These are phyloP conservation scores for Lysandra coridon DNA, from an alignment of 2,888 invertebrate genomes.

Conservation along the genomic window DNA sequence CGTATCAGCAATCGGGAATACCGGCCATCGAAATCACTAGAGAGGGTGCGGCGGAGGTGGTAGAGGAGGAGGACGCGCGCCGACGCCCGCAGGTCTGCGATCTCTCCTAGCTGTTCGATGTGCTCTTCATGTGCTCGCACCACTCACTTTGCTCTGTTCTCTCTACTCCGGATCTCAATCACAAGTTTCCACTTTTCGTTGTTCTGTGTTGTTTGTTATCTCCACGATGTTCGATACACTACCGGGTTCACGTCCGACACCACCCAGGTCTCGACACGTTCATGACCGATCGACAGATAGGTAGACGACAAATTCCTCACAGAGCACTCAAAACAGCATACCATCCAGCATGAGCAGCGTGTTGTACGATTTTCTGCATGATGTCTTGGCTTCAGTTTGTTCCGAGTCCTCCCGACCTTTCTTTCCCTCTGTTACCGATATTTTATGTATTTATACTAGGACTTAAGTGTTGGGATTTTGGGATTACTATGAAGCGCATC, in stretches of 20 bases:
- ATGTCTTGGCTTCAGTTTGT: slow-evolving; percentile 77
- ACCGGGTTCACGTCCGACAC: slow-evolving; percentile 58
- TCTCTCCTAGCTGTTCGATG: slow-evolving; percentile 76
- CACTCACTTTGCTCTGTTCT: slow-evolving; percentile 74
- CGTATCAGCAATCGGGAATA: slow-evolving; percentile 78
- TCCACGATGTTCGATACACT: slow-evolving; percentile 70
- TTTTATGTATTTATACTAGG: slow-evolving; percentile 34
- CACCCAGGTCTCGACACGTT: slow-evolving; percentile 52
- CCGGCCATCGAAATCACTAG: slow-evolving; percentile 89
- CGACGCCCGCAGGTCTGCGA: slow-evolving; percentile 78
- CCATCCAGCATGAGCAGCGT: slow-evolving; percentile 73
- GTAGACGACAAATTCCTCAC: slow-evolving; percentile 52
- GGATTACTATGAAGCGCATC: slow-evolving; percentile 48
- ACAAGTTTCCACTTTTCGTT: slow-evolving; percentile 76
- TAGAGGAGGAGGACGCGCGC: slow-evolving; percentile 77
- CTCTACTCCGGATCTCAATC: slow-evolving; percentile 66
- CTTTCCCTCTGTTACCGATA: slow-evolving; percentile 36
- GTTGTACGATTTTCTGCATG: slow-evolving; percentile 77
- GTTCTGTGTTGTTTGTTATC: slow-evolving; percentile 76
- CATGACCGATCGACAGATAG: slow-evolving; percentile 49
- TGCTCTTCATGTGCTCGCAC: slow-evolving; percentile 77
- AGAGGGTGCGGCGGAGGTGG: slow-evolving; percentile 85
- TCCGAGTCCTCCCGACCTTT: slow-evolving; percentile 57
- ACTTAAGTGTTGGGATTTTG: slow-evolving; percentile 32
- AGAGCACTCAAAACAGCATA: slow-evolving; percentile 72